Percentiles rank a stretch among this genome's conserved stretches.
Conservation (phyloP, 2,888 invertebrate species). For the Hipparchia semele region DNA sequence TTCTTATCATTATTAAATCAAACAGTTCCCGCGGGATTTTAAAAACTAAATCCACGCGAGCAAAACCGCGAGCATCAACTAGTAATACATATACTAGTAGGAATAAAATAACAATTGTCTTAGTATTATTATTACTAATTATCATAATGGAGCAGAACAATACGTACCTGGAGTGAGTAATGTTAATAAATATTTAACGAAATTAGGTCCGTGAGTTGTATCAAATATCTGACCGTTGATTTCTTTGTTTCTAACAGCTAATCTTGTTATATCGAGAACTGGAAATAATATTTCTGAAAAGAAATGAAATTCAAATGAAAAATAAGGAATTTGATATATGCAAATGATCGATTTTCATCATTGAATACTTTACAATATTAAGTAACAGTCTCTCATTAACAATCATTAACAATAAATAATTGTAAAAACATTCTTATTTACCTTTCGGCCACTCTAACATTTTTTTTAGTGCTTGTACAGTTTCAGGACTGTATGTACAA, state of each 20-base stretch:
- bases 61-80: no score
- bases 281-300: slow-evolving; percentile 91
- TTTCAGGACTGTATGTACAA: slow-evolving; percentile 66
- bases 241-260: slow-evolving; percentile 89
- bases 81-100: no score
- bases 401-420: no score
- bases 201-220: slow-evolving; percentile 63
- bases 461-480: slow-evolving; percentile 82
- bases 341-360: no score
- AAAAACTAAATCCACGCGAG: no score
- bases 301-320: slow-evolving; percentile 9
- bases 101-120: no score
- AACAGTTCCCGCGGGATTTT: no score
- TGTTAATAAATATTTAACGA: slow-evolving; percentile 65
- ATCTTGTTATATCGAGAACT: slow-evolving; percentile 92
- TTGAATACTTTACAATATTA: no score
- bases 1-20: no score
- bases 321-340: no score
- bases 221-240: slow-evolving; percentile 78
- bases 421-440: neutral
- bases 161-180: slow-evolving; percentile 64
- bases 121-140: neutral
- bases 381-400: no score
- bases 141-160: slow-evolving; percentile 5
- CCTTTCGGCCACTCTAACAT: slow-evolving; percentile 89